phyloP scores from a whole-genome alignment of 2,113 vertebrate genomes.

The Paramisgurnus dabryanus region DNA sequence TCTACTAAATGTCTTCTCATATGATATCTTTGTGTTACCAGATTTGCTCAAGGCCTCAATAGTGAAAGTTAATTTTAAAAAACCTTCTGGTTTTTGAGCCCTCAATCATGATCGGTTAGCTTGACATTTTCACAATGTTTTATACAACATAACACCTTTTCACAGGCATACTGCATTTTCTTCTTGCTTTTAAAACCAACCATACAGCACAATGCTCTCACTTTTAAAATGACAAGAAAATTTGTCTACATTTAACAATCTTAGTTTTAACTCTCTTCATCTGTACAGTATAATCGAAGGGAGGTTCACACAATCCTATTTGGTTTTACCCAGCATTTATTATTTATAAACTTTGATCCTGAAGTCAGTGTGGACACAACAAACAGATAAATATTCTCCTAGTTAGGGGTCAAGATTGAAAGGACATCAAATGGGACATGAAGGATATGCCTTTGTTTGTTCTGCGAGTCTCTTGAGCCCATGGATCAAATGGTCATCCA shows the following conservation, averaged over 20 bases:
- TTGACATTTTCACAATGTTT: neutral
- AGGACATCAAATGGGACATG: slow-evolving; percentile 17
- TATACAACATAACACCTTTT: neutral
- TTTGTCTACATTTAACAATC: neutral
- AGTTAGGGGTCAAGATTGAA: slow-evolving; percentile 6
- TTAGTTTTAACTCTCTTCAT: neutral
- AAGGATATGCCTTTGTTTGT: slow-evolving; percentile 11
- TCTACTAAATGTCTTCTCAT: no score
- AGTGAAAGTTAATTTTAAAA: no score
- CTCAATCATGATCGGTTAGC: no score
- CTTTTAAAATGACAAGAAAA: neutral
- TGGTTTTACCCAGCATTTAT: neutral
- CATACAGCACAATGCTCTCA: neutral
- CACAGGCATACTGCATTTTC: neutral
- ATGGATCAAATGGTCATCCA: slow-evolving; percentile 26
- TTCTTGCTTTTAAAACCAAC: neutral
- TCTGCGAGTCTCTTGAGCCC: slow-evolving; percentile 20
- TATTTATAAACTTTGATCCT: slow-evolving; percentile 28
- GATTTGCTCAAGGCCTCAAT: no score
- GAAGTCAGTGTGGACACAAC: neutral
- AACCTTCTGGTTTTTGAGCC: no score
- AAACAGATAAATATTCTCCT: slow-evolving; percentile 16
- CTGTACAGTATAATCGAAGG: neutral
- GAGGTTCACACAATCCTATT: neutral
- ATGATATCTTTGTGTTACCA: no score